phyloP scores from a whole-genome alignment of 1,140 invertebrate genomes.

The Pogonognathellus flavescens region DNA sequence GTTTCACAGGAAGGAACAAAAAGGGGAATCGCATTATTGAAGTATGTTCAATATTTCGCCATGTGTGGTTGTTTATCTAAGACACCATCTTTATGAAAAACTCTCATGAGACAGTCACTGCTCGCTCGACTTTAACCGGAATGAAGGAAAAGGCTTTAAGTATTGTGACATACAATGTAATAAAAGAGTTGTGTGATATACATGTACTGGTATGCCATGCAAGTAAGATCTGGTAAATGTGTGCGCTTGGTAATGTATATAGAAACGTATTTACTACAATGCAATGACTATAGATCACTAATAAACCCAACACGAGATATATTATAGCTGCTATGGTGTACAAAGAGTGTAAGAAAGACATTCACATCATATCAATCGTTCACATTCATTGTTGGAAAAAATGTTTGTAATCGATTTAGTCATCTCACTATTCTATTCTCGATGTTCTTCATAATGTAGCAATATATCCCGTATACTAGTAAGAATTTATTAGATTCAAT shows the following conservation, averaged over 20 bases:
- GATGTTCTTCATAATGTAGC: slow-evolving; percentile 20
- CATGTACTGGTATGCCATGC: not conserved
- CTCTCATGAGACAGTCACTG: slow-evolving; percentile 29
- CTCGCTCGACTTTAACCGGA: not conserved
- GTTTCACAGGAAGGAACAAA: slow-evolving; percentile 35
- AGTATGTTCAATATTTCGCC: slow-evolving; percentile 60
- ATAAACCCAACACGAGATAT: not conserved
- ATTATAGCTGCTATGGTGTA: not conserved
- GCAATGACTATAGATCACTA: not conserved
- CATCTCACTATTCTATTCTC: slow-evolving; percentile 13
- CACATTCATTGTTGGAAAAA: too few species aligned
- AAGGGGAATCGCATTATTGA: slow-evolving; percentile 27
- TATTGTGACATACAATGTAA: not conserved
- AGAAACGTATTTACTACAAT: not conserved
- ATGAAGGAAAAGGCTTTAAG: not conserved
- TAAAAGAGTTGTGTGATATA: too few species aligned
- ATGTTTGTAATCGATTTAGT: slow-evolving; percentile 41
- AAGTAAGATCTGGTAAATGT: too few species aligned
- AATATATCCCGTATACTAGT: not conserved
- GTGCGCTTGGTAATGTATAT: too few species aligned
- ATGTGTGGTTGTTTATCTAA: slow-evolving; percentile 64
- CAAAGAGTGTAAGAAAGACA: not conserved
- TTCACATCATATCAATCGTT: too few species aligned
- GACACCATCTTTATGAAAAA: slow-evolving; percentile 63
- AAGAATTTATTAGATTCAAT: slow-evolving; percentile 9